Base-by-base conservation (phyloP, 2,113 vertebrate species). In the zebrafish (Danio rerio) region DNA sequence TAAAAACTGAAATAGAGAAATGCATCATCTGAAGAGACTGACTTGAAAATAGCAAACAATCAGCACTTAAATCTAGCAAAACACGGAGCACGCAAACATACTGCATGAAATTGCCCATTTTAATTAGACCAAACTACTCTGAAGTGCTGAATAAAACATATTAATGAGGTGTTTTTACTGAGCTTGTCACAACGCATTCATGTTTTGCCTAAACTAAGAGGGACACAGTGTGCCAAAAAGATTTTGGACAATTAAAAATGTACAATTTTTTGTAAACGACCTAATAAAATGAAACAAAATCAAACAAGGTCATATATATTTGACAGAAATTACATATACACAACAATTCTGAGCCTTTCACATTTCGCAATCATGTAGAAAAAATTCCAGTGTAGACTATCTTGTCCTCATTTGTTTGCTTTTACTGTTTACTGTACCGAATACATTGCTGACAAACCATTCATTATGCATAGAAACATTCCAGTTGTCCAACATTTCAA, bases 111-210 rank as follows among this genome's bases (percentile, higher is more conserved):
- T 20, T 18, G 9, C 47, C 16, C 0, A 11, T 69, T 69, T 20
- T 49, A 49, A 69, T 69, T 69, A 12, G 43, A 69, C 18, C n/a
- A 10, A 49, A 49, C 43, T 69, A 49, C 16, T 49, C n/a, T 49
- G n/a, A 69, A 49, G 43, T 69, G 43, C 43, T 69, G n/a, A 69
- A 69, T 69, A 49, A 68, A 69, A 49, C 12, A 69, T 69, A 11
- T 69, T 69, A 49, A 69, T 69, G 66, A 5, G 7, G 42, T 43
- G 18, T 69, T 69, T 66, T 69, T 47, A 69, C 43, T 20, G n/a
- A 7, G n/a, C 42, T 47, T 69, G 65, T 69, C 65, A 69, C 45
- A 69, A 47, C 7, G 16, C 2, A 68, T 68, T 68, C 42, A 18
- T 18, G n/a, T 0, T 18, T 18, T 47, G 43, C 65, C 65, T 69